phyloP scores from a whole-genome alignment of 2,888 invertebrate genomes.

The Synergus gifuensis region DNA sequence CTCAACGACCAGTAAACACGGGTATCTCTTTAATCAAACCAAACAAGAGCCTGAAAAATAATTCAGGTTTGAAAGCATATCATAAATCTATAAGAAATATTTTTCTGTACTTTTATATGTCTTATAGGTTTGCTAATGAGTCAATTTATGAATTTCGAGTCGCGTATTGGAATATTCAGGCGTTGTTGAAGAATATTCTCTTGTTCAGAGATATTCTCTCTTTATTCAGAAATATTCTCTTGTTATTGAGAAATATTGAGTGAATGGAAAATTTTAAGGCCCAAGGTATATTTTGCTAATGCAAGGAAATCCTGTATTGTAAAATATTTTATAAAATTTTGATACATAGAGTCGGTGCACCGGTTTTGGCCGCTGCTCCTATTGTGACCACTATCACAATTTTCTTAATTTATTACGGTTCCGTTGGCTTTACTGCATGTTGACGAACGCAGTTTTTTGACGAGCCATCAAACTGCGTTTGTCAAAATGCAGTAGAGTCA shows the following conservation, averaged over 20 bases:
- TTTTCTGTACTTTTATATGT: not conserved
- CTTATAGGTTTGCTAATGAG: not conserved
- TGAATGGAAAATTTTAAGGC: not conserved
- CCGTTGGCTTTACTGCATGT: too few species aligned
- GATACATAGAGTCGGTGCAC: too few species aligned
- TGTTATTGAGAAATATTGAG: conserved; percentile 3
- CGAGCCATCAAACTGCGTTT: too few species aligned
- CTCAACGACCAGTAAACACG: not conserved
- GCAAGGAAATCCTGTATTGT: not conserved
- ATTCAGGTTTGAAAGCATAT: not conserved
- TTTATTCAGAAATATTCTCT: conserved; percentile 1
- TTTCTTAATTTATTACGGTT: too few species aligned
- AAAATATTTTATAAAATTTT: conserved; percentile 26
- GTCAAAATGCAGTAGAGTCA: too few species aligned
- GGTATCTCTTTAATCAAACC: not conserved
- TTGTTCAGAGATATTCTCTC: not conserved
- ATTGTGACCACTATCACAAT: too few species aligned
- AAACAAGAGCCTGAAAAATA: not conserved
- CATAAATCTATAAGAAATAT: not conserved
- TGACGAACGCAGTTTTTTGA: too few species aligned
- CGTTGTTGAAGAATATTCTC: not conserved
- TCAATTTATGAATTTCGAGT: conserved; percentile 10
- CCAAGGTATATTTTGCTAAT: not conserved
- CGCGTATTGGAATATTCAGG: not conserved
- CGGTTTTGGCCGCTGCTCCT: too few species aligned